Evolutionary conservation across 2,888 invertebrate genomes (phyloP), one percentile per base, ranked within the genome.

Genomic region (Xestia c-nigrum): DNA sequence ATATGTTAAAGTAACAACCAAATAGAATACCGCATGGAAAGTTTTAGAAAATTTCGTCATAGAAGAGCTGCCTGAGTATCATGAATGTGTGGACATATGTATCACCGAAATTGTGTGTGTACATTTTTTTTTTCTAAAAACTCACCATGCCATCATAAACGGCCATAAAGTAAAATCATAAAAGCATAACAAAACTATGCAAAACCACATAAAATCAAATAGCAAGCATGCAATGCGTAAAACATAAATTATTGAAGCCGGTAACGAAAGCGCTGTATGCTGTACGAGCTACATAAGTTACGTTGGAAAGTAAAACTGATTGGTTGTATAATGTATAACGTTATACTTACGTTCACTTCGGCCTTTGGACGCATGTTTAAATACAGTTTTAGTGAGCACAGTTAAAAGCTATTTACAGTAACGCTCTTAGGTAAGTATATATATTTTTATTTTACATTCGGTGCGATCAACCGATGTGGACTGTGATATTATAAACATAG

Each of bases 291-390:
- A 85, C 73, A 69, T 79, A 85, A 70, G 71, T 84, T 78, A 82
- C 78, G 80, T 65, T 88, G 67, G 83, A 86, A 87, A 85, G 86
- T 83, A 66, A 78, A 85, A 82, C 86, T 85, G 81, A 87, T 85
- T 87, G 86, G 88, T 87, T 88, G 85, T 90, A 88, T 83, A 90
- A 87, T 89, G 71, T 89, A 88, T 82, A 90, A 87, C 89, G 72
- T 87, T 74, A 63, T 97, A 98, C 98, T 98, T 97, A 98, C 98
- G 97, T 97, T 97, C 88, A 98, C 97, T 97, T 98, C 98, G 95
- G 97, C 98, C 98, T 98, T 97, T 92, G 90, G 97, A 95, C 95
- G 97, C 97, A 95, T 95, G 95, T 94, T 94, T 77, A 80, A 79
- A 89, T 93, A 95, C 93, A 94, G 92, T 90, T 91, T 93, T 90